Evolutionary conservation across 2,888 invertebrate species (phyloP), one percentile per base, ranked within the genome.

Genomic region (Caenorhabditis sp.): DNA sequence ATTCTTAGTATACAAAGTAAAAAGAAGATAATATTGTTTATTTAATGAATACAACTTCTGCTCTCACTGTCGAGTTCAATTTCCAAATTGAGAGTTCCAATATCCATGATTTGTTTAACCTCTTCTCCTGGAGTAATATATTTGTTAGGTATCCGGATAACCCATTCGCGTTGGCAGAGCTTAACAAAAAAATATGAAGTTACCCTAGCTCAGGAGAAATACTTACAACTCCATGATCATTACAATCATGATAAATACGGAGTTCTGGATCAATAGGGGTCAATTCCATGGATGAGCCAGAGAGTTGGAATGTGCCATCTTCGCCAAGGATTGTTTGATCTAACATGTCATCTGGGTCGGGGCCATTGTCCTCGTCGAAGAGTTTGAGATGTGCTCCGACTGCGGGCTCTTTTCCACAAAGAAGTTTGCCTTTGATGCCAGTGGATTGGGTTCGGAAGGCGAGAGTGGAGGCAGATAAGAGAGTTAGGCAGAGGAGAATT

Each of bases 261-360:
- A 87, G 52, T 50, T 84, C 81, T 10, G 87, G 86, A 56, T 87
- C 87, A 62, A 87, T 87, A 58, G 79, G 78, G n/a, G 85, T 84
- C 54, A 85, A 38, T 59, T 87, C 87, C 70, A 79, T 79, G 2
- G 85, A 81, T 12, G 83, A 82, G 12, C 87, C 87, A 23, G 70
- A 66, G 25, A 87, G 64, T 31, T 60, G 36, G 60, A 87, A 87
- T n/a, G 57, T 36, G 0, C 87, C 87, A 17, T 84, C 76, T 1
- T 50, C 62, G 12, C 72, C 73, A 0, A 85, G 84, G 17, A 57
- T 61, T 52, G 56, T 70, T 49, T 78, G 75, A 8, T 77, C 77
- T n/a, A 83, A 63, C 10, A 67, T 63, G 56, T 84, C 84, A 63
- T 84, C 83, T 21, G 81, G 81, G 56, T 82, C 83, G 0, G 83